These are phyloP conservation scores for Hippasteria phrygiana DNA, from an alignment of 53 echinoderm and acorn worm genomes.

Conservation along the genomic window DNA sequence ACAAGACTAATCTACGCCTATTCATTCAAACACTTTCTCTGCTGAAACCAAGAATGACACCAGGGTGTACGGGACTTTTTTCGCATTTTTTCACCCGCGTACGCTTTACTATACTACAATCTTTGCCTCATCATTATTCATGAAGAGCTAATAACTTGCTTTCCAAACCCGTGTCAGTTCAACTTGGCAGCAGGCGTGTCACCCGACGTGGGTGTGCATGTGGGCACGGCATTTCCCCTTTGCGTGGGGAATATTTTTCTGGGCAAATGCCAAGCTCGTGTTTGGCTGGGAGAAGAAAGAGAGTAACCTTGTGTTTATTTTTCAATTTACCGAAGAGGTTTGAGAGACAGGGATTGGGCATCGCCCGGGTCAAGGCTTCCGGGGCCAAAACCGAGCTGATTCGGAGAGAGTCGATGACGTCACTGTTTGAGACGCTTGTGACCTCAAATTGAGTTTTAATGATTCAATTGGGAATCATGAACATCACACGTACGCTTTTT, in stretches of 20 bases:
- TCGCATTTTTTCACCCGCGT: too few species aligned
- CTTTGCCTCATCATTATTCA: background rate
- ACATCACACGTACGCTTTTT: too few species aligned
- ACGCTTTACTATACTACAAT: too few species aligned
- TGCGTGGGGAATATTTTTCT: background rate
- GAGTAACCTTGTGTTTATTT: conserved; percentile 4
- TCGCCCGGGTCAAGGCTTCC: background rate
- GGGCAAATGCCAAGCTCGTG: conserved; percentile 13
- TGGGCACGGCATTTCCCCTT: background rate
- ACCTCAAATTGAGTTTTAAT: too few species aligned
- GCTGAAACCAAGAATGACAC: too few species aligned
- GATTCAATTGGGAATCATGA: too few species aligned
- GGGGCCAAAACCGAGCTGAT: background rate
- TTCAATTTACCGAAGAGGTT: background rate
- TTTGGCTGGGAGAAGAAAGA: background rate
- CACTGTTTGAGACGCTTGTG: background rate
- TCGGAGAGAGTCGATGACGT: background rate
- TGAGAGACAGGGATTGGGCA: background rate
- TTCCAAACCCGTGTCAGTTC: background rate
- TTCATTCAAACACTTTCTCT: too few species aligned
- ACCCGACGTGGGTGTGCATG: conserved; percentile 40
- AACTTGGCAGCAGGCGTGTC: conserved; percentile 17
- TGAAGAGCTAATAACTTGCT: background rate
- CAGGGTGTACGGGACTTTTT: too few species aligned
- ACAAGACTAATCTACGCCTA: too few species aligned